Conservation (phyloP, 2,113 vertebrate genomes). For the Catagonus wagneri region DNA sequence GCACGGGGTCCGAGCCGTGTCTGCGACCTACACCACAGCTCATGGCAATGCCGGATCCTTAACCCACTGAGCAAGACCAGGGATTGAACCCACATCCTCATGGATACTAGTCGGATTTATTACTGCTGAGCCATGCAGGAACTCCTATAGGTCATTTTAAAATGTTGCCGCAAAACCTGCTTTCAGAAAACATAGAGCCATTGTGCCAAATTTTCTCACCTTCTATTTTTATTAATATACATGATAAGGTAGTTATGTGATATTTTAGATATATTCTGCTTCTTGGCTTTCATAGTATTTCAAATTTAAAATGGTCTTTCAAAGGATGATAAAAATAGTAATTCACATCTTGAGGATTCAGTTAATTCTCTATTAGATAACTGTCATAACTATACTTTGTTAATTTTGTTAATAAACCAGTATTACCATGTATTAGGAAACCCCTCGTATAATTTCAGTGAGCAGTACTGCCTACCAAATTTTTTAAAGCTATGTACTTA, state of each 20-base stretch:
- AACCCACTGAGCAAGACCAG: too few relatives aligned
- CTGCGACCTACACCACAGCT: too few relatives aligned
- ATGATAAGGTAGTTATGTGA: slow-evolving; percentile 35
- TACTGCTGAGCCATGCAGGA: too few relatives aligned
- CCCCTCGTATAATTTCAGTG: not conserved
- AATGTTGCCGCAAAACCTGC: slow-evolving; percentile 20
- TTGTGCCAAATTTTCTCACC: slow-evolving; percentile 41
- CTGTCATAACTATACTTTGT: slow-evolving; percentile 48
- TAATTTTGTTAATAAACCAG: slow-evolving; percentile 47
- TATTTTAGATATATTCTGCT: slow-evolving; percentile 51
- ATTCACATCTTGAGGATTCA: slow-evolving; percentile 46
- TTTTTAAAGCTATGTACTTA: not conserved
- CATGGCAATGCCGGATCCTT: too few relatives aligned
- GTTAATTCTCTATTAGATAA: slow-evolving; percentile 50
- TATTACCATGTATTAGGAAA: slow-evolving; percentile 31
- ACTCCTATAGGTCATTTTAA: slow-evolving; percentile 41
- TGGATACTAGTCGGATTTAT: too few relatives aligned
- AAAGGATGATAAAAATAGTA: slow-evolving; percentile 36
- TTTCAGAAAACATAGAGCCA: slow-evolving; percentile 11
- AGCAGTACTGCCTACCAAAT: not conserved
- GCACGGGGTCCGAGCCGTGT: too few relatives aligned
- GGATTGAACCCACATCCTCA: too few relatives aligned
- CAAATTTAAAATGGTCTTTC: slow-evolving; percentile 33
- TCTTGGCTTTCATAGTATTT: slow-evolving; percentile 37
- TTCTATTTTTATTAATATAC: slow-evolving; percentile 53